Percentiles rank a stretch among this genome's conserved stretches.
Conservation (phyloP, 2,888 invertebrate species). For the Nomada lathburiana region DNA sequence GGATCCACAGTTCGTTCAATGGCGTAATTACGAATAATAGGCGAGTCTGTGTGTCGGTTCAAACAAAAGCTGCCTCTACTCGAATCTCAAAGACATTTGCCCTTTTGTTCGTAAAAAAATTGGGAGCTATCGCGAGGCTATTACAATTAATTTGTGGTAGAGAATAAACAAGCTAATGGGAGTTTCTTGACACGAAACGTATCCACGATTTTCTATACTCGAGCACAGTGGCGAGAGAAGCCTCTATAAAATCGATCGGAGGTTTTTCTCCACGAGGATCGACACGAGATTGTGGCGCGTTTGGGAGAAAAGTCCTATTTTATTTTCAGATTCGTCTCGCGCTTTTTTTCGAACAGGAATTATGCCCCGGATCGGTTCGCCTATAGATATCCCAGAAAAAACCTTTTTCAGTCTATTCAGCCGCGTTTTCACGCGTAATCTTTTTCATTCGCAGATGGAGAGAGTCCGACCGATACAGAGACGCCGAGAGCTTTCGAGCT, state of each 20-base stretch:
- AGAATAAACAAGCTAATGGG: no score
- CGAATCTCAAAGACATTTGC: constrained; percentile 6
- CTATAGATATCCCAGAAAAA: constrained; percentile 23
- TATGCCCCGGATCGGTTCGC: constrained; percentile 16
- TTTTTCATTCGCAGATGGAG: constrained; percentile 59
- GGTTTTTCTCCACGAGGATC: neutral
- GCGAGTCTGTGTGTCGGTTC: constrained; percentile 25
- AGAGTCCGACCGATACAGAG: constrained; percentile 51
- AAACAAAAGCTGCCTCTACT: constrained; percentile 14
- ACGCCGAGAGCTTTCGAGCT: constrained; percentile 65
- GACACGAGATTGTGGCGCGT: neutral
- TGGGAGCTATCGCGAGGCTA: no score
- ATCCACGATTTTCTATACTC: neutral
- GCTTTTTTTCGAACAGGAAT: constrained; percentile 18
- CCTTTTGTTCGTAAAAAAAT: constrained; percentile 4
- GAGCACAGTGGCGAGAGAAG: neutral
- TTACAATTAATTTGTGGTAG: no score
- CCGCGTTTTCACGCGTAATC: constrained; percentile 63
- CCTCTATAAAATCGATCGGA: neutral
- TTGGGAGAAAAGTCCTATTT: constrained; percentile 16
- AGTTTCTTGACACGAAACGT: no score
- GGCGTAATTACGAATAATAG: constrained; percentile 35
- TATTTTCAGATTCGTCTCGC: constrained; percentile 2
- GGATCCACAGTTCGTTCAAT: constrained; percentile 11
- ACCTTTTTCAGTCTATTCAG: constrained; percentile 44